Conservation (phyloP, 2,113 vertebrate species). For the Mionectes macconnelli region DNA sequence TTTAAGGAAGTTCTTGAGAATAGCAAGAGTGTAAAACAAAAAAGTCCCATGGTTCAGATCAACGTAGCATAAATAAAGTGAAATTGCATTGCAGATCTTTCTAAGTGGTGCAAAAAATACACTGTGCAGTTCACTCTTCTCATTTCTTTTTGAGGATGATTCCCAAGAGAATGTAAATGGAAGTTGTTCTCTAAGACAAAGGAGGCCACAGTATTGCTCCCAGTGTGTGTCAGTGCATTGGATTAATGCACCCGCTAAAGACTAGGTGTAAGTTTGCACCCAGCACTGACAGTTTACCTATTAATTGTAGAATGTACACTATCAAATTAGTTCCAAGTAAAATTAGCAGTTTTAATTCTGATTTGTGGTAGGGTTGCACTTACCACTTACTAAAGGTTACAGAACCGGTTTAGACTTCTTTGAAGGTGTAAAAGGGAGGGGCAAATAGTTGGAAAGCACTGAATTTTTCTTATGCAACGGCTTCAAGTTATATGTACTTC, state of each 20-base stretch:
- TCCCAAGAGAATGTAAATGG: not conserved
- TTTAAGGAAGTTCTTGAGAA: not conserved
- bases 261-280: not conserved
- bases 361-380: not conserved
- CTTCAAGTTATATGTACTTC: not conserved
- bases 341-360: not conserved
- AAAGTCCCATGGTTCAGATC: not conserved
- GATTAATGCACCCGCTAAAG: not conserved
- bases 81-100: not conserved
- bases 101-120: not conserved
- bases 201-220: not conserved
- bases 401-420: slow-evolving; percentile 8
- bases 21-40: not conserved
- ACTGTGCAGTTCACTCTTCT: not conserved
- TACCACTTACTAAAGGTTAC: not conserved
- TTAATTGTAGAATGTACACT: not conserved
- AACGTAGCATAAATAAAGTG: not conserved
- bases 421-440: not conserved
- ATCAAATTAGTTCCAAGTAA: not conserved
- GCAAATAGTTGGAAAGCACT: not conserved
- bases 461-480: not conserved
- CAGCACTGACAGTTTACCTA: not conserved
- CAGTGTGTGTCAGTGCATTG: not conserved
- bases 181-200: not conserved
- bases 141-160: not conserved